Conservation (phyloP, 2,113 vertebrate genomes). For the Addax nasomaculatus region DNA sequence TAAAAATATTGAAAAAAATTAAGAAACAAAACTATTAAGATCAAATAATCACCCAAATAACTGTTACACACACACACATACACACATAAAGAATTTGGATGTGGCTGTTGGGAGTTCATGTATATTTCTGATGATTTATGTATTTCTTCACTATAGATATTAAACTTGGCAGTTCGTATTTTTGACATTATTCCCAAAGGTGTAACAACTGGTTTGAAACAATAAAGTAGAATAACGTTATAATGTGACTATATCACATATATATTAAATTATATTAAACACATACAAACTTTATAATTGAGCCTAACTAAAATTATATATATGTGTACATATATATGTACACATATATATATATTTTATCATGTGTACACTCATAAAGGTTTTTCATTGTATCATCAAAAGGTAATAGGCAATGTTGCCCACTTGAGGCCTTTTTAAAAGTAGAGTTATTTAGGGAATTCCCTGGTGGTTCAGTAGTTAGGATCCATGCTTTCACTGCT, state of each 20-base stretch:
- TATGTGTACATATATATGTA: background rate
- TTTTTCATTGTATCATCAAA: background rate
- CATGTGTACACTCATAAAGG: background rate
- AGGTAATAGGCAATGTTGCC: background rate
- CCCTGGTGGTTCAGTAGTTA: background rate
- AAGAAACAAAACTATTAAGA: conserved; percentile 50
- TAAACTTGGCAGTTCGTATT: conserved; percentile 22
- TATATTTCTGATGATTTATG: conserved; percentile 29
- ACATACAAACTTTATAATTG: background rate
- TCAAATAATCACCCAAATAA: conserved; percentile 33
- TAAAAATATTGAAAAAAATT: conserved; percentile 42
- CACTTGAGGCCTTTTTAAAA: background rate
- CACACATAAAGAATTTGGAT: background rate
- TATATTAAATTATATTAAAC: background rate
- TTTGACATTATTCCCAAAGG: background rate
- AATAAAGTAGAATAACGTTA: background rate
- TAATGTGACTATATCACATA: background rate
- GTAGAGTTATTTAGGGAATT: background rate
- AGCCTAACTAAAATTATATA: background rate
- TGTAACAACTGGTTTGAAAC: conserved; percentile 14
- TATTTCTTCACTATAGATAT: conserved; percentile 29
- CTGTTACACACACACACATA: background rate
- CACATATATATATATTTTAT: background rate
- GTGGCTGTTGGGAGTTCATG: background rate
- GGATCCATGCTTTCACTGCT: background rate